phyloP scores from a whole-genome alignment of 2,797 vertebrate genomes.

The Pantherophis vulpinus region DNA sequence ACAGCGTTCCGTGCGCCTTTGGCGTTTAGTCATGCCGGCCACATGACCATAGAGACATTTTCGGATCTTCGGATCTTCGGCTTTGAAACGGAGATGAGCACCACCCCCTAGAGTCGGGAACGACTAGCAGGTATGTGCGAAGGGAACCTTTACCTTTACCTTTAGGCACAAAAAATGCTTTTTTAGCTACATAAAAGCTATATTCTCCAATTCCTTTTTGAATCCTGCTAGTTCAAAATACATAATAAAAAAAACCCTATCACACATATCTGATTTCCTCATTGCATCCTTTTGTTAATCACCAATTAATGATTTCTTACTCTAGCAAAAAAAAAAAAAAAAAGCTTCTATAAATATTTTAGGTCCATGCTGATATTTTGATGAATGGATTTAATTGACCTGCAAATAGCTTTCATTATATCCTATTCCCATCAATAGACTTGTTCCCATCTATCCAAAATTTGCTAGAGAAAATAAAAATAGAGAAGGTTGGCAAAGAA shows the following conservation, averaged over 20 bases:
- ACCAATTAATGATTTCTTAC: constrained; percentile 62
- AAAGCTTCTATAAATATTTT: constrained; percentile 79
- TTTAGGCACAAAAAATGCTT: constrained; percentile 37
- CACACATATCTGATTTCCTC: constrained; percentile 66
- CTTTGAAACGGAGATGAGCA: no score
- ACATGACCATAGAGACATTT: no score
- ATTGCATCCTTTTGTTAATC: constrained; percentile 68
- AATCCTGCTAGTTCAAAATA: constrained; percentile 49
- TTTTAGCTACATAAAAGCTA: constrained; percentile 56
- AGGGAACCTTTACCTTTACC: no score
- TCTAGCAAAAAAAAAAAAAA: constrained; percentile 52
- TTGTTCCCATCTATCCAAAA: constrained; percentile 78
- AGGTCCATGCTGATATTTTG: constrained; percentile 82
- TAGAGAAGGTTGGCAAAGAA: constrained; percentile 46
- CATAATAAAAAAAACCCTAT: constrained; percentile 50
- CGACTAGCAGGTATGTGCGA: no score
- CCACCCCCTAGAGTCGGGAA: no score
- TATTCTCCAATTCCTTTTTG: constrained; percentile 59
- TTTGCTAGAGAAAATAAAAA: constrained; percentile 66
- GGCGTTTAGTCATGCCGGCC: no score
- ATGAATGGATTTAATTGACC: constrained; percentile 84
- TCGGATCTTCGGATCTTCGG: no score
- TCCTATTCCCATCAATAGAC: constrained; percentile 76
- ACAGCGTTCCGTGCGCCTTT: no score
- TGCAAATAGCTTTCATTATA: constrained; percentile 83